Base-by-base conservation (phyloP, 2,888 invertebrate species). In the Barypeithes pellucidus region DNA sequence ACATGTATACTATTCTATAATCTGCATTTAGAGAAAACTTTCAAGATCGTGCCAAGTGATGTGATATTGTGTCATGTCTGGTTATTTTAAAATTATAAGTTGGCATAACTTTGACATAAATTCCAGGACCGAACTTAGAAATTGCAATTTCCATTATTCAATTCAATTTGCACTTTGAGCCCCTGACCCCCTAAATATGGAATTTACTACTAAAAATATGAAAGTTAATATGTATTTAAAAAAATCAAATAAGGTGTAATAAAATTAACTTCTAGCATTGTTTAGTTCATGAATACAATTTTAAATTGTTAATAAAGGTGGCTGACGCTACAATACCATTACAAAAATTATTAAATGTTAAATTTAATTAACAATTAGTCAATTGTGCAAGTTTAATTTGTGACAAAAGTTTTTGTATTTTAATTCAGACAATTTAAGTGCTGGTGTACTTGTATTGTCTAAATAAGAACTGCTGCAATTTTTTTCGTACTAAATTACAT, bases 361-460 rank as follows among this genome's bases (percentile, higher is more conserved):
- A 57, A 57, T 29, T 33, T 16, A 57, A 57, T 57, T 57, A 33
- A 57, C 54, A 57, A 33, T 57, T 57, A 57, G 33, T 18, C 11
- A 57, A 33, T 57, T 57, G 54, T 57, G 54, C 33, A 57, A 57
- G 16, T 7, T 4, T 57, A 57, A 52, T 33, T 57, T 57, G 33
- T 57, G 54, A 33, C 54, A 57, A 22, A 29, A n/a, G 54, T 57
- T 33, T 33, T 57, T 33, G 33, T 57, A 16, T 57, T 16, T 33
- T 57, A 33, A 57, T 57, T 33, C 33, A 33, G 54, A 54, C 29
- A 54, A 54, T 12, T 29, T 33, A 33, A 54, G n/a, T 9, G 33
- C 29, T 33, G 1, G 33, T 0, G 54, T 54, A 33, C 11, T 33
- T 57, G 29, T 33, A 57, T 57, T 57, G 54, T 57, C 18, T 33